Percentiles rank a stretch among this genome's conserved stretches.
Evolutionary conservation across 2,113 vertebrate genomes (phyloP).

Genomic region (Scalopus aquaticus): DNA sequence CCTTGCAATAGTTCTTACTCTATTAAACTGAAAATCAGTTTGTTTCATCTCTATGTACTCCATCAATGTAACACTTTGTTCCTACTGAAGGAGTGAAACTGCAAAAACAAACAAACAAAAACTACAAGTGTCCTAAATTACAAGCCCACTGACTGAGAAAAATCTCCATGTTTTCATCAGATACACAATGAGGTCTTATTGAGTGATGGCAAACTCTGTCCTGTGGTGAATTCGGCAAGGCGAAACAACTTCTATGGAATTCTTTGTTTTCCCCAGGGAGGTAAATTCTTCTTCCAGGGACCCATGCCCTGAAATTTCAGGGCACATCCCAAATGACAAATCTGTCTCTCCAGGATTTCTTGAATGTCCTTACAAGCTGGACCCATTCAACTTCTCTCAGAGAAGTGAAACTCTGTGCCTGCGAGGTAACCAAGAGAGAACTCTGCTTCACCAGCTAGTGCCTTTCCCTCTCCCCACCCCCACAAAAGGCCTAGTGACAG

Average conservation of each 20-base stretch:
- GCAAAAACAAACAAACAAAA: not conserved
- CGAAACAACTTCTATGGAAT: slow-evolving; percentile 27
- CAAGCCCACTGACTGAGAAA: slow-evolving; percentile 27
- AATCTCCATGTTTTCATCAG: not conserved
- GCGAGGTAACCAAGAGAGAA: not conserved
- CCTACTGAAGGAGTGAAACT: not conserved
- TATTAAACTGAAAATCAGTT: slow-evolving; percentile 19
- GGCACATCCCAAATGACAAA: not conserved
- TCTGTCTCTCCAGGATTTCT: not conserved
- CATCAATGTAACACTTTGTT: not conserved
- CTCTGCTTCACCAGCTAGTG: not conserved
- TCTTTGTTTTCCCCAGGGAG: slow-evolving; percentile 57
- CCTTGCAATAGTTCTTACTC: not conserved
- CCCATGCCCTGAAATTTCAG: slow-evolving; percentile 19
- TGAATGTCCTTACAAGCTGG: not conserved
- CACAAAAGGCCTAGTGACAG: not conserved
- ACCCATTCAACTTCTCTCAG: not conserved
- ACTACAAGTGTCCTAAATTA: slow-evolving; percentile 29
- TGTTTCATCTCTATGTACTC: not conserved
- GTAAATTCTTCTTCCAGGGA: slow-evolving; percentile 29
- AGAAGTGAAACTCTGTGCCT: not conserved
- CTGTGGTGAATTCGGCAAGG: not conserved
- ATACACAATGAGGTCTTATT: slow-evolving; percentile 34
- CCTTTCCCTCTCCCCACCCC: not conserved
- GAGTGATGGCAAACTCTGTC: not conserved